Conservation (phyloP, 1,140 invertebrate species). For the Bombus vancouverensis region DNA sequence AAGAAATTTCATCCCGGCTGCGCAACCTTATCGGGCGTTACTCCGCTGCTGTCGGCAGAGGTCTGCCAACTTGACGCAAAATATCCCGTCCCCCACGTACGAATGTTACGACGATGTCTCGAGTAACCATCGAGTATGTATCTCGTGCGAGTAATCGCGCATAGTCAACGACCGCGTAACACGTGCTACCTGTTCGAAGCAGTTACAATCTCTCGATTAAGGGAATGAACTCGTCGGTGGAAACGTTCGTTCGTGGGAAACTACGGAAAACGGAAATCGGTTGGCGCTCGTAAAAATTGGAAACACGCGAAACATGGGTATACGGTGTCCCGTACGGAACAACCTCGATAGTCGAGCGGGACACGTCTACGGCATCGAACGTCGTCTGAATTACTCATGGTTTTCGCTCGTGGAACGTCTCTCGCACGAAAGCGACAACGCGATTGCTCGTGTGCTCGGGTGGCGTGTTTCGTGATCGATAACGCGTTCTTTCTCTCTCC, state of each 20-base stretch:
- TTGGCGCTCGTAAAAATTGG: too few relatives aligned
- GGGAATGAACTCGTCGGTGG: not conserved
- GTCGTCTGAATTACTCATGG: slow-evolving; percentile 33
- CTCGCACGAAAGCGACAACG: not conserved
- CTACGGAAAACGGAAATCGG: too few relatives aligned
- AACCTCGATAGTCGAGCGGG: not conserved
- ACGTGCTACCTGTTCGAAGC: not conserved
- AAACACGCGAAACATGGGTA: not conserved
- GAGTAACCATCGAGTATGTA: not conserved
- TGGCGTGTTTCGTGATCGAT: slow-evolving; percentile 16
- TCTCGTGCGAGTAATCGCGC: not conserved
- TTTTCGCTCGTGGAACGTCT: not conserved
- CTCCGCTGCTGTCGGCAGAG: slow-evolving; percentile 40
- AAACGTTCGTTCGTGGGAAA: not conserved
- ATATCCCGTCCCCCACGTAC: not conserved
- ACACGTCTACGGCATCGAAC: slow-evolving; percentile 5
- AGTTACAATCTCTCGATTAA: not conserved
- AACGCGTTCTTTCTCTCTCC: not conserved
- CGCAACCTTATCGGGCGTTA: slow-evolving; percentile 56
- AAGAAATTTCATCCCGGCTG: slow-evolving; percentile 45
- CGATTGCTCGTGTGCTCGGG: not conserved
- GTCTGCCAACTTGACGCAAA: slow-evolving; percentile 33
- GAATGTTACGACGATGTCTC: not conserved
- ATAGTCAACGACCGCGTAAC: not conserved
- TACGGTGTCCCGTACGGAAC: not conserved